Evolutionary conservation across 2,797 vertebrate genomes (phyloP).

Genomic region (Antennarius maculatus): DNA sequence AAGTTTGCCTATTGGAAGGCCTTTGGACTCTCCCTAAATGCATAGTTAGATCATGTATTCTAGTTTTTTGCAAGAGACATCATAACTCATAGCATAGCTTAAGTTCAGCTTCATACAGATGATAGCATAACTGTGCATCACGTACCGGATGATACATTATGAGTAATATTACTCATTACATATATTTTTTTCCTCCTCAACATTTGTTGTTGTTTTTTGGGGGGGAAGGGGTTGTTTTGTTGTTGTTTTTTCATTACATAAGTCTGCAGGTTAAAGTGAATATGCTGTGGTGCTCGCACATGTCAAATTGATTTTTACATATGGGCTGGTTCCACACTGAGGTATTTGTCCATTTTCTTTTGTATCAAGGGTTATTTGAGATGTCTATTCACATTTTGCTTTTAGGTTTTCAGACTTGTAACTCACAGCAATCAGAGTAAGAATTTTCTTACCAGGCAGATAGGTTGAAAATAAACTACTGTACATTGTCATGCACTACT

Average conservation of each 20-base stretch:
- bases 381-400: not conserved
- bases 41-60: too few relatives aligned
- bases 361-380: not conserved
- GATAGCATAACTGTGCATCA: not conserved
- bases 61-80: too few relatives aligned
- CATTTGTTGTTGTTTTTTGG: too few relatives aligned
- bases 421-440: not conserved
- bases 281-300: not conserved
- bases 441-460: not conserved
- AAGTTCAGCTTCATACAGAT: too few relatives aligned
- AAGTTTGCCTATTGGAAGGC: too few relatives aligned
- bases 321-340: not conserved
- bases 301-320: not conserved
- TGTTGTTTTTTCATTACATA: not conserved
- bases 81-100: too few relatives aligned
- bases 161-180: not conserved
- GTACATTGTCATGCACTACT: not conserved
- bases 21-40: too few relatives aligned
- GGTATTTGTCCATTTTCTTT: constrained; percentile 2
- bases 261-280: not conserved
- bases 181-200: too few relatives aligned
- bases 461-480: not conserved
- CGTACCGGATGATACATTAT: not conserved
- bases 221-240: too few relatives aligned
- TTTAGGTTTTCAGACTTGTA: not conserved